Percentiles rank a stretch among this genome's conserved stretches.
phyloP scores from a whole-genome alignment of 2,888 invertebrate species.

The Dioctria rufipes region DNA sequence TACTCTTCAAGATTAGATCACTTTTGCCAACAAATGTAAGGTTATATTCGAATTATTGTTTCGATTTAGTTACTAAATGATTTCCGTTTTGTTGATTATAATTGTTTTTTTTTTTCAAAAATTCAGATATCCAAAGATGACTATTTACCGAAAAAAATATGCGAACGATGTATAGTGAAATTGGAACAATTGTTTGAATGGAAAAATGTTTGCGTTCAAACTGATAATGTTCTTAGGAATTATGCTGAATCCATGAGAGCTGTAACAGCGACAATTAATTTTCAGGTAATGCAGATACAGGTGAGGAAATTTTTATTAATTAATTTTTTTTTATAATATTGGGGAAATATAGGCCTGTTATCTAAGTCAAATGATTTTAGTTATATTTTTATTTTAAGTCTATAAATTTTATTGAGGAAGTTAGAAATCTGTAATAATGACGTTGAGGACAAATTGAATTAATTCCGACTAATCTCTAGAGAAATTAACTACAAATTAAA shows the following conservation, averaged over 20 bases:
- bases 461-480: too few species aligned
- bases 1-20: slow-evolving; percentile 80
- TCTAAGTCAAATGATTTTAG: not conserved
- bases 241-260: slow-evolving; percentile 80
- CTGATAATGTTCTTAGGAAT: slow-evolving; percentile 78
- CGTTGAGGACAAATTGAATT: too few species aligned
- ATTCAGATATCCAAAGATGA: slow-evolving; percentile 80
- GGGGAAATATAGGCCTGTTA: not conserved
- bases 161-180: slow-evolving; percentile 78
- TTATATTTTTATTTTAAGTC: too few species aligned
- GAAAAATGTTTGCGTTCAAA: slow-evolving; percentile 78
- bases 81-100: not conserved
- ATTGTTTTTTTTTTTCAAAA: slow-evolving; percentile 45
- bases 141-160: slow-evolving; percentile 80
- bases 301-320: slow-evolving; percentile 50
- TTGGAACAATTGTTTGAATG: slow-evolving; percentile 81
- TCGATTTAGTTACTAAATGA: not conserved
- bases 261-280: slow-evolving; percentile 78
- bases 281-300: slow-evolving; percentile 73
- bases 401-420: too few species aligned
- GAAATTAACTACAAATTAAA: too few species aligned
- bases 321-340: not conserved
- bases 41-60: slow-evolving; percentile 58
- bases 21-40: slow-evolving; percentile 80
- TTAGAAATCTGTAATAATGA: too few species aligned